A percentile compares a stretch with the other conserved stretches of the same genome.
Conservation (phyloP, 1,140 invertebrate genomes). For the Papilio machaon region DNA sequence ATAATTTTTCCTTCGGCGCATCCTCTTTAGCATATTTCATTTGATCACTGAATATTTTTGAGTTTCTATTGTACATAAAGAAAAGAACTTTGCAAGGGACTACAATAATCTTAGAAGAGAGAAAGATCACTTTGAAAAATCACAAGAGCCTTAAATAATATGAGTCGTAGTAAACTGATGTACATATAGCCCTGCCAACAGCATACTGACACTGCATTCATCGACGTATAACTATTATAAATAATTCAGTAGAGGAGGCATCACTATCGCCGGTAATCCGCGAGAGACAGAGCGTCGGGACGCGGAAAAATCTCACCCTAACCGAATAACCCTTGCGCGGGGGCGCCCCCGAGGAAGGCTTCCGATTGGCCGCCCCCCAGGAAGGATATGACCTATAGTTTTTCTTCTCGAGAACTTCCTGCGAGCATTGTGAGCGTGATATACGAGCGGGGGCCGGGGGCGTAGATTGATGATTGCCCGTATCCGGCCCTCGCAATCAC, state of each 20-base stretch:
- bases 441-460: conserved; percentile 63
- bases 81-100: no score
- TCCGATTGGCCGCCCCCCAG: conserved; percentile 77
- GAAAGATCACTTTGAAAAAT: no score
- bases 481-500: conserved; percentile 65
- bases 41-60: not conserved
- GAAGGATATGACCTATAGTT: conserved; percentile 82
- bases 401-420: conserved; percentile 80
- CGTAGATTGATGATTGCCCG: conserved; percentile 65
- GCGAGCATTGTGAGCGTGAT: conserved; percentile 77
- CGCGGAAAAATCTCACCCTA: conserved; percentile 68
- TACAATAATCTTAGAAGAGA: no score
- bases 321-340: conserved; percentile 53
- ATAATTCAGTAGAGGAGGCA: conserved; percentile 51
- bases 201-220: conserved; percentile 15
- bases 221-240: conserved; percentile 45
- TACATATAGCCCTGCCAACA: not conserved
- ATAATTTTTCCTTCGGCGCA: conserved; percentile 46
- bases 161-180: not conserved
- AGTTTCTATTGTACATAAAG: not conserved
- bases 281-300: conserved; percentile 56
- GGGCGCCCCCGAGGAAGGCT: conserved; percentile 48
- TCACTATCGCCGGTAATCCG: conserved; percentile 56
- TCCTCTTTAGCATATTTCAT: conserved; percentile 31
- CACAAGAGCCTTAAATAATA: not conserved